Evolutionary conservation across 2,888 invertebrate species (phyloP).

Genomic region (Thumatha senex): DNA sequence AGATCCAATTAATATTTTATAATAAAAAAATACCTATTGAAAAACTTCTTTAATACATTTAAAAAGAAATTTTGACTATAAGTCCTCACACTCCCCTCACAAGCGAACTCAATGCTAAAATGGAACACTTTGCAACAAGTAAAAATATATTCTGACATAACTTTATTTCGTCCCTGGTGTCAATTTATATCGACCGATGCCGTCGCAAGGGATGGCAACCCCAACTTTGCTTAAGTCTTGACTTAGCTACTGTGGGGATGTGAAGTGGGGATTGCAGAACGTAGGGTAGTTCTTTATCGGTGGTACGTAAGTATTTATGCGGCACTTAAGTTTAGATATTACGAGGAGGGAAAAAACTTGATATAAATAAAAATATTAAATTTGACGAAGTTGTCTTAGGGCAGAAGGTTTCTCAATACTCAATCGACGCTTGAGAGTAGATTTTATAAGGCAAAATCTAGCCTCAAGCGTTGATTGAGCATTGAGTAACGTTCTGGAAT

Average conservation of each 20-base stretch:
- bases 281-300: constrained; percentile 66
- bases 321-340: constrained; percentile 48
- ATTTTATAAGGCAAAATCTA: too few relatives aligned
- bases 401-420: too few relatives aligned
- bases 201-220: constrained; percentile 27
- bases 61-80: not conserved
- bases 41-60: too few relatives aligned
- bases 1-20: too few relatives aligned
- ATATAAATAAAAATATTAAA: too few relatives aligned
- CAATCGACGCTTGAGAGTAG: too few relatives aligned
- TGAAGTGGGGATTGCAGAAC: constrained; percentile 56
- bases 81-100: constrained; percentile 1
- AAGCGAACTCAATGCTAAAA: constrained; percentile 11
- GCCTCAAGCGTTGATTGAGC: too few relatives aligned
- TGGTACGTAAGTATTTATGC: constrained; percentile 59
- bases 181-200: constrained; percentile 15
- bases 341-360: constrained; percentile 26
- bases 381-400: too few relatives aligned
- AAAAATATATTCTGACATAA: constrained; percentile 27
- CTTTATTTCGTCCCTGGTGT: constrained; percentile 23
- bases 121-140: constrained; percentile 22
- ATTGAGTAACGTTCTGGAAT: too few relatives aligned
- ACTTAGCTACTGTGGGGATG: constrained; percentile 48
- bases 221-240: constrained; percentile 63
- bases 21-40: not conserved